phyloP scores from a whole-genome alignment of 2,113 vertebrate species.

The Jaculus jaculus region DNA sequence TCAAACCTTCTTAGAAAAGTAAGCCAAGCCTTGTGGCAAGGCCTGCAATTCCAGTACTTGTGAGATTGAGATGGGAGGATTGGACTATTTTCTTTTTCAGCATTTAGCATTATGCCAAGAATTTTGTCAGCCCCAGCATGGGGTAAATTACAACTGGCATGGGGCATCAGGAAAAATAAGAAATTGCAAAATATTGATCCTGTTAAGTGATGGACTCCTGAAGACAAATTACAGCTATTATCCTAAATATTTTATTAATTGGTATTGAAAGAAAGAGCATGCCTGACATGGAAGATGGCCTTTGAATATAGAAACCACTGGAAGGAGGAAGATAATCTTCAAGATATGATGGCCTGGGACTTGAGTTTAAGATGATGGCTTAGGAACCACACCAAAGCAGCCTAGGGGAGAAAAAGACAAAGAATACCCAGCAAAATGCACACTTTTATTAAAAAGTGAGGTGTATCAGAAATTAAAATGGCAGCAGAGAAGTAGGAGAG shows the following conservation, averaged over 20 bases:
- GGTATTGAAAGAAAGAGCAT: not conserved
- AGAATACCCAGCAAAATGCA: too few species aligned
- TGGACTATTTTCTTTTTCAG: not conserved
- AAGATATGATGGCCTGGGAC: not conserved
- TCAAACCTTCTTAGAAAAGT: not conserved
- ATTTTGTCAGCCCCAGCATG: not conserved
- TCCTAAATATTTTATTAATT: not conserved
- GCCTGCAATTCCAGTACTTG: not conserved
- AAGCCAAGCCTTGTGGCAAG: not conserved
- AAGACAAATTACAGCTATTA: not conserved
- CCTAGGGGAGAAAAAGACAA: too few species aligned
- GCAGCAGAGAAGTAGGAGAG: too few species aligned
- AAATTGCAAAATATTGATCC: conserved; percentile 47
- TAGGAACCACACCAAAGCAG: too few species aligned
- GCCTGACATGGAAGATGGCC: not conserved
- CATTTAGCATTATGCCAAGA: not conserved
- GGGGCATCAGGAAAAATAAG: conserved; percentile 20
- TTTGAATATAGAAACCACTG: not conserved
- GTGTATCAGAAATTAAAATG: too few species aligned
- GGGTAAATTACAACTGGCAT: conserved; percentile 29
- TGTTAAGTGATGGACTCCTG: not conserved
- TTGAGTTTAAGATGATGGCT: too few species aligned
- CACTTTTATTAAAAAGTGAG: too few species aligned
- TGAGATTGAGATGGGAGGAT: not conserved
- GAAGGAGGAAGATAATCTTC: not conserved